These are phyloP conservation scores for Panopea generosa DNA, from an alignment of 2,888 invertebrate species.

Conservation along the genomic window DNA sequence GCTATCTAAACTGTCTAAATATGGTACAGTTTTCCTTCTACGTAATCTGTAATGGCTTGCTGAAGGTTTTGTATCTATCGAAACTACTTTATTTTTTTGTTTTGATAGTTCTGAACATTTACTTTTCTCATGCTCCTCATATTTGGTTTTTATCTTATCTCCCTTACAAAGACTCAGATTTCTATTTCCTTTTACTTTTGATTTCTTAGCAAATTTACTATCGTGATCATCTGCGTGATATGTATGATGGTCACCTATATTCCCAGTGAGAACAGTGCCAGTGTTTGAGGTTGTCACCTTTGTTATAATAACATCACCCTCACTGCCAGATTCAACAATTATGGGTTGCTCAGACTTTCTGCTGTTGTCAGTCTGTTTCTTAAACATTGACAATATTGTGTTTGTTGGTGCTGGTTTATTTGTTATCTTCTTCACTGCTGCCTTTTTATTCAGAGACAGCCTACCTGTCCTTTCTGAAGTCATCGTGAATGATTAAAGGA, in stretches of 20 bases:
- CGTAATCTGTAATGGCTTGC: conserved; percentile 24
- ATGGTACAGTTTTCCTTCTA: conserved; percentile 31
- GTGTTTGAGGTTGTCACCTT: conserved; percentile 26
- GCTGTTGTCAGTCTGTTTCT: conserved; percentile 31
- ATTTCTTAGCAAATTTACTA: background rate
- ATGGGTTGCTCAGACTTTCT: background rate
- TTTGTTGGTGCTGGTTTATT: conserved; percentile 7
- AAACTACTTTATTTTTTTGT: background rate
- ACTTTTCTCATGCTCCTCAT: background rate
- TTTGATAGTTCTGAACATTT: background rate
- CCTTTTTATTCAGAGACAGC: conserved; percentile 37
- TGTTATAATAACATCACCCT: conserved; percentile 53
- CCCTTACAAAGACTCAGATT: background rate
- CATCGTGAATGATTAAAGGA: conserved; percentile 10
- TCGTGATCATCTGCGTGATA: background rate
- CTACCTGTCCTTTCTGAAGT: conserved; percentile 33
- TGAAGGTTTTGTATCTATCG: background rate
- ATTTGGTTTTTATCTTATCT: background rate
- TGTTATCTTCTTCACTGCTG: background rate
- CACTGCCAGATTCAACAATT: conserved; percentile 22
- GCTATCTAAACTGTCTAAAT: conserved; percentile 17
- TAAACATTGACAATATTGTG: conserved; percentile 53
- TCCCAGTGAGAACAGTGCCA: conserved; percentile 3
- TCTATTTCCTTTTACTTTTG: background rate
- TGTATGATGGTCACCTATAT: background rate